Percentiles rank a stretch among this genome's conserved stretches.
Evolutionary conservation across 1,140 invertebrate genomes (phyloP).

Genomic region (Bathynomus jamesi): DNA sequence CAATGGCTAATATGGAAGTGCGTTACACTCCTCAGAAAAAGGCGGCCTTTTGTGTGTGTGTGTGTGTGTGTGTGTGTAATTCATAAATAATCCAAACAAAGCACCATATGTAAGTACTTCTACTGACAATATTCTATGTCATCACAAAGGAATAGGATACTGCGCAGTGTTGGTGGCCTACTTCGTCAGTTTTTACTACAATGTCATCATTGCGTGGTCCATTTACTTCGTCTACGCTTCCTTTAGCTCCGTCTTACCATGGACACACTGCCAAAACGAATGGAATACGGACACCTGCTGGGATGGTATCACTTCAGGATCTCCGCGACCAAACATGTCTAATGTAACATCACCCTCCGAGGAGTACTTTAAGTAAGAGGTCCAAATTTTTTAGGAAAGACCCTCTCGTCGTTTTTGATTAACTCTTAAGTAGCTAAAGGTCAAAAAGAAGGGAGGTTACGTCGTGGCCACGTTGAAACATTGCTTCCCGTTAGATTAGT

Average conservation of each 20-base stretch:
- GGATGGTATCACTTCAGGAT: slow-evolving; percentile 32
- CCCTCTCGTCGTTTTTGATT: no score
- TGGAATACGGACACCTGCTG: slow-evolving; percentile 48
- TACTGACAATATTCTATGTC: background rate
- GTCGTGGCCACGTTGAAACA: no score
- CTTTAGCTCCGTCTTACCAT: slow-evolving; percentile 45
- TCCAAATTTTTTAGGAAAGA: no score
- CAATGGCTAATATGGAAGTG: no score
- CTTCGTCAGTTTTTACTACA: slow-evolving; percentile 51
- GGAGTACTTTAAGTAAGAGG: slow-evolving; percentile 46
- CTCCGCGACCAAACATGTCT: slow-evolving; percentile 19
- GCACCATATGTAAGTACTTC: background rate
- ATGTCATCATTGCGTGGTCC: slow-evolving; percentile 51
- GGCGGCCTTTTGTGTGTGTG: background rate
- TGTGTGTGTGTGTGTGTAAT: background rate
- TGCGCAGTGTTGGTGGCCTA: slow-evolving; percentile 52
- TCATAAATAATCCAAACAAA: background rate
- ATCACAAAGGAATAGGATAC: slow-evolving; percentile 49
- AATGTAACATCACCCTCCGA: slow-evolving; percentile 38
- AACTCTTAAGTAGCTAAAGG: no score
- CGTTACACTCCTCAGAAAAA: no score
- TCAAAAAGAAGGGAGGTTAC: no score
- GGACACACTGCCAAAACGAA: slow-evolving; percentile 47
- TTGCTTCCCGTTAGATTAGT: no score
- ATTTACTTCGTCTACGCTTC: slow-evolving; percentile 48